Conservation (phyloP, 2,113 vertebrate species). For the Neotoma lepida region DNA sequence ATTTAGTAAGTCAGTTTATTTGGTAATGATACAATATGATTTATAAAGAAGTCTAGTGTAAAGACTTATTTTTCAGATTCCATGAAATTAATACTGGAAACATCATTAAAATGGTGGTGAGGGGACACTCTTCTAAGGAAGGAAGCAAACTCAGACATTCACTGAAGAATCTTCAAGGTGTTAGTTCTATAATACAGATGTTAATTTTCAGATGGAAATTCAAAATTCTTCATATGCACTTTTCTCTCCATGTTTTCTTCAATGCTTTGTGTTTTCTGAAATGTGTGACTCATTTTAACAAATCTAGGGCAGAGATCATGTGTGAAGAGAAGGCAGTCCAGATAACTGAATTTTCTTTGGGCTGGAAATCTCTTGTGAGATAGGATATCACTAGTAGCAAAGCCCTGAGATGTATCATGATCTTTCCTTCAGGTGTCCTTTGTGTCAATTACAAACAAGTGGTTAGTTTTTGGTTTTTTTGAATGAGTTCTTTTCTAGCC, state of each 20-base stretch:
- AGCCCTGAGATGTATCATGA: not conserved
- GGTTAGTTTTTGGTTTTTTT: not conserved
- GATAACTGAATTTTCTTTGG: constrained; percentile 14
- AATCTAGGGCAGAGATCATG: not conserved
- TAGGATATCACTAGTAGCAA: not conserved
- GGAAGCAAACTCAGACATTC: not conserved
- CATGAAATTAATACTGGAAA: not conserved
- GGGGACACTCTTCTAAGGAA: not conserved
- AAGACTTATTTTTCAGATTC: not conserved
- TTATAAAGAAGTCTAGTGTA: not conserved
- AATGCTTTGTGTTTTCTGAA: not conserved
- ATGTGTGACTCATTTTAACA: not conserved
- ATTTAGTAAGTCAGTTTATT: constrained; percentile 28
- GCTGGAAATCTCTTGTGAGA: not conserved
- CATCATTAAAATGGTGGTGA: not conserved
- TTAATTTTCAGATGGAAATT: not conserved
- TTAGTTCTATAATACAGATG: not conserved
- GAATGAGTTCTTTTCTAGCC: constrained; percentile 4
- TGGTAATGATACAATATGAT: not conserved
- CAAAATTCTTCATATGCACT: not conserved
- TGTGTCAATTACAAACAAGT: not conserved
- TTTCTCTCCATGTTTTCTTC: not conserved
- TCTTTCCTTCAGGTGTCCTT: not conserved
- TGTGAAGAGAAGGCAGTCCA: not conserved
- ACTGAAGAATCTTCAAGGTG: not conserved